Conservation (phyloP, 2,888 invertebrate genomes). For the Pyrochroa serraticornis region DNA sequence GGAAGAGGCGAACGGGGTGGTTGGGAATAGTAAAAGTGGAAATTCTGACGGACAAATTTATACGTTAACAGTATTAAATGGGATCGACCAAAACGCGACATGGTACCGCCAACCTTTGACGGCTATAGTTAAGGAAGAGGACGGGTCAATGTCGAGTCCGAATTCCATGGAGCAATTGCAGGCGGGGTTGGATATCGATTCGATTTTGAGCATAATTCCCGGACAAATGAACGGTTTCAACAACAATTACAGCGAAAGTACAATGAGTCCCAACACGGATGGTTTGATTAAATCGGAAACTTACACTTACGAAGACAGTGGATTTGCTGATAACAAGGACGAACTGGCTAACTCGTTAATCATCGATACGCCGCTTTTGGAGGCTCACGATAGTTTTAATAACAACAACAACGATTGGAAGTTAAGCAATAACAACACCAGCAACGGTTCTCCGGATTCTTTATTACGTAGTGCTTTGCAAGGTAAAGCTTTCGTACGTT, state of each 20-base stretch:
- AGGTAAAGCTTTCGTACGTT: conserved; percentile 68
- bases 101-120: conserved; percentile 65
- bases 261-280: conserved; percentile 62
- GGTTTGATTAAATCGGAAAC: conserved; percentile 73
- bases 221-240: conserved; percentile 66
- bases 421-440: conserved; percentile 78
- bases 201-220: conserved; percentile 76
- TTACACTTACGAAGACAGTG: conserved; percentile 79
- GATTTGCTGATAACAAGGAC: conserved; percentile 72
- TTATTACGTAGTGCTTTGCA: conserved; percentile 82
- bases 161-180: conserved; percentile 63
- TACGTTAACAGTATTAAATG: conserved; percentile 85
- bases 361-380: conserved; percentile 64
- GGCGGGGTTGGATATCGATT: conserved; percentile 76
- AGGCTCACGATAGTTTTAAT: conserved; percentile 63
- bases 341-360: conserved; percentile 57
- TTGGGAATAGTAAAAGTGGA: conserved; percentile 57
- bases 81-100: conserved; percentile 62
- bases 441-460: conserved; percentile 69
- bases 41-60: conserved; percentile 85
- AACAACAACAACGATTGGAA: conserved; percentile 86
- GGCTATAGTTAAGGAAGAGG: conserved; percentile 69
- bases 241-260: conserved; percentile 65
- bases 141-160: conserved; percentile 68
- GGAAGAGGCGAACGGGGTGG: conserved; percentile 63